phyloP scores from a whole-genome alignment of 2,888 invertebrate genomes.

The Thymelicus lineola region DNA sequence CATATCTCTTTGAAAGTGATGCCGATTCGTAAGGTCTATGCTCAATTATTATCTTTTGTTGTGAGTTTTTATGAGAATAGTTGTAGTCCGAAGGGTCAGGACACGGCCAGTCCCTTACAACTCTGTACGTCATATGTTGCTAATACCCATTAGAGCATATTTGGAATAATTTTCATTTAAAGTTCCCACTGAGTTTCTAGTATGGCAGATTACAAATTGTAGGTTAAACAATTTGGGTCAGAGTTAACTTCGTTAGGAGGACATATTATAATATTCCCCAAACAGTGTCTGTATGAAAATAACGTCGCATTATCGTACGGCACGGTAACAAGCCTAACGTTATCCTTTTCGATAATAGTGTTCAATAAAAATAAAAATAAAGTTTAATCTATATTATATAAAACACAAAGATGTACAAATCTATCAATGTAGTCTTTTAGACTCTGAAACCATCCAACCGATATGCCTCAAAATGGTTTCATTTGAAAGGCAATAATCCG shows the following conservation, averaged over 20 bases:
- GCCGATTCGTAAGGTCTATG: conserved; percentile 1
- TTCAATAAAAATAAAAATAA: no score
- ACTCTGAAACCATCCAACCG: no score
- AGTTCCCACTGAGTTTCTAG: neutral
- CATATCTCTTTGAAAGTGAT: conserved; percentile 7
- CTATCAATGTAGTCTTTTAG: neutral
- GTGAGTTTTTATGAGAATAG: conserved; percentile 4
- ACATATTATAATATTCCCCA: conserved; percentile 1
- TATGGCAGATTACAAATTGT: conserved; percentile 12
- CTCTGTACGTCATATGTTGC: neutral
- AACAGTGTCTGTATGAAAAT: neutral
- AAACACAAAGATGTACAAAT: no score
- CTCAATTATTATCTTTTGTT: neutral
- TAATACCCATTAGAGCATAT: conserved; percentile 5
- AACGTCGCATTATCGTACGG: neutral
- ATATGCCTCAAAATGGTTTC: no score
- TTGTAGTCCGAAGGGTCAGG: neutral
- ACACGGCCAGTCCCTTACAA: neutral
- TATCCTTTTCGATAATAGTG: neutral
- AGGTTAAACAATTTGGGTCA: conserved; percentile 9
- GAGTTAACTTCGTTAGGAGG: neutral
- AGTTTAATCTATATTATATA: no score
- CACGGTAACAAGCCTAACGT: neutral
- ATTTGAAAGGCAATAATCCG: no score
- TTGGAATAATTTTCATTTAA: conserved; percentile 10